Conservation (phyloP, 2,888 invertebrate species). For the Stenolophus ochropezus region DNA sequence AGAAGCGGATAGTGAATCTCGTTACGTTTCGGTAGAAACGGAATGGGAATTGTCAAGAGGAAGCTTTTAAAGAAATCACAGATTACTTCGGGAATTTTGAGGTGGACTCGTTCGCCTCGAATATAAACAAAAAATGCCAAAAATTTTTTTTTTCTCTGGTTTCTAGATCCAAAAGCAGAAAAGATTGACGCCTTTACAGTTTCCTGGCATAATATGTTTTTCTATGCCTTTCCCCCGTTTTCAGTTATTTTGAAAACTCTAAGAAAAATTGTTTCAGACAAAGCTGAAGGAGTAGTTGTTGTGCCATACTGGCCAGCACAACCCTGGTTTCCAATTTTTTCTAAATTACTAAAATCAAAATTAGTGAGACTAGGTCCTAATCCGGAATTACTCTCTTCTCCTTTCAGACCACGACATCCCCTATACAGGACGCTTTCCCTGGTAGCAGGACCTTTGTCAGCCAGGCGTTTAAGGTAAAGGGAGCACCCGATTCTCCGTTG, state of each 20-base stretch:
- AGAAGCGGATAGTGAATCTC: too few relatives aligned
- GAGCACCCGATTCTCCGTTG: not conserved
- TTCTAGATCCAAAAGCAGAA: not conserved
- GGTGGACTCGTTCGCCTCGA: not conserved
- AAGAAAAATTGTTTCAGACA: not conserved
- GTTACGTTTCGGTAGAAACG: too few relatives aligned
- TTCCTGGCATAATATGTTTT: not conserved
- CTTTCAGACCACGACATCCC: not conserved
- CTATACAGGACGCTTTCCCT: not conserved
- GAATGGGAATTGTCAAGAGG: too few relatives aligned
- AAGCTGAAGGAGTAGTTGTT: not conserved
- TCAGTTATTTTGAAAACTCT: not conserved
- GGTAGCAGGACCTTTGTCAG: not conserved
- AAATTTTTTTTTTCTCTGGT: not conserved
- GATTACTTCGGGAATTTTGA: too few relatives aligned
- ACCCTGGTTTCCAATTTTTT: not conserved
- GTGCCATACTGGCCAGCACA: conserved; percentile 7
- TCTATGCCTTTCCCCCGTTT: conserved; percentile 22
- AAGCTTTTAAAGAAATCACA: too few relatives aligned
- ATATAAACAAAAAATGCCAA: not conserved
- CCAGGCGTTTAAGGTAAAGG: not conserved
- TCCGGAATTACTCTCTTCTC: not conserved
- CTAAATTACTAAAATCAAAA: not conserved
- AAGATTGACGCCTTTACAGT: not conserved
- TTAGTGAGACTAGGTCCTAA: not conserved